Conservation (phyloP, 2,113 vertebrate species). For the Pogona vitticeps region DNA sequence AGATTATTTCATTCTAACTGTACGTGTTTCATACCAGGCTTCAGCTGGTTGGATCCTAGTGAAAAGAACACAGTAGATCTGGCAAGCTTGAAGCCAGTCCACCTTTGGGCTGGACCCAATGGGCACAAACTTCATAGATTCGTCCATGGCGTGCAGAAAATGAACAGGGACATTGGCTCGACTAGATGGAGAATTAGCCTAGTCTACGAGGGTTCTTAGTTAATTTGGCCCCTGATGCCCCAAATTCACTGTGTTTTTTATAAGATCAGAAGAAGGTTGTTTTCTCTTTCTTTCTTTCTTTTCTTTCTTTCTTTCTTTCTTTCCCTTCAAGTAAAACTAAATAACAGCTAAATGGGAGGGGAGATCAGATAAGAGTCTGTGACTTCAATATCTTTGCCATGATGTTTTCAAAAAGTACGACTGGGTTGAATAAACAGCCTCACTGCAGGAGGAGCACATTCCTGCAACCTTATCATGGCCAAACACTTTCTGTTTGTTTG, state of each 20-base stretch:
- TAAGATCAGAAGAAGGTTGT: neutral
- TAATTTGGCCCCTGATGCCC: neutral
- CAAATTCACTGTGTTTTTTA: no score
- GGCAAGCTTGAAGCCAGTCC: neutral
- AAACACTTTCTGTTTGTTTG: constrained; percentile 31
- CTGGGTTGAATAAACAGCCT: constrained; percentile 27
- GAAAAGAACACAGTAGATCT: neutral
- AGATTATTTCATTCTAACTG: no score
- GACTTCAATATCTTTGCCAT: neutral
- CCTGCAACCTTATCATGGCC: constrained; percentile 4
- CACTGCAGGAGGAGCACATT: neutral
- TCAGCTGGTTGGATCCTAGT: neutral
- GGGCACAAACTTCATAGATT: neutral
- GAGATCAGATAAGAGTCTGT: constrained; percentile 11
- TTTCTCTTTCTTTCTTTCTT: neutral
- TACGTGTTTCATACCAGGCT: neutral
- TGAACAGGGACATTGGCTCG: neutral
- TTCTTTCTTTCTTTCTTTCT: no score
- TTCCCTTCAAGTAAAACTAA: neutral
- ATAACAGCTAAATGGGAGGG: neutral
- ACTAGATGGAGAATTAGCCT: neutral
- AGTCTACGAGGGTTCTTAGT: neutral
- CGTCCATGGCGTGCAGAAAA: neutral
- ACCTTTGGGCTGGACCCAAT: neutral
- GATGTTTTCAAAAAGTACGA: constrained; percentile 16